phyloP scores from a whole-genome alignment of 1,140 invertebrate genomes.

The Magallana angulata region DNA sequence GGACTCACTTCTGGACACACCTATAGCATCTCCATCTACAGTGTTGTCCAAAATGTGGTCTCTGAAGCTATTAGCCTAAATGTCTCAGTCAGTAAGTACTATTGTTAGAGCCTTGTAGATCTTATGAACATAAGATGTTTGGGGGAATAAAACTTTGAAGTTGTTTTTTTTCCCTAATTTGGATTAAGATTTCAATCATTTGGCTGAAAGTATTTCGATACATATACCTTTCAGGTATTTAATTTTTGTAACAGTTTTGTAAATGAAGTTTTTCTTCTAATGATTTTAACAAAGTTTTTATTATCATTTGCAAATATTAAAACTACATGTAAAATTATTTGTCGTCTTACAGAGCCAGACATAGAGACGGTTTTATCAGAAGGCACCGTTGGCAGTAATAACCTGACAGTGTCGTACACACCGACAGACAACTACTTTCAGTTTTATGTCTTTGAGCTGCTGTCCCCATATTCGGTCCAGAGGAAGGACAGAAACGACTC shows the following conservation, averaged over 20 bases:
- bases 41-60: slow-evolving; percentile 47
- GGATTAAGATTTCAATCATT: no score
- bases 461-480: slow-evolving; percentile 30
- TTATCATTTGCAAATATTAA: no score
- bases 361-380: slow-evolving; percentile 41
- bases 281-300: no score
- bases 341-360: slow-evolving; percentile 67
- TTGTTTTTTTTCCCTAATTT: no score
- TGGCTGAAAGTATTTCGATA: no score
- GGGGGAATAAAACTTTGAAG: no score
- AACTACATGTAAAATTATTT: no score
- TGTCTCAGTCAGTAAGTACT: slow-evolving; percentile 64
- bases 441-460: slow-evolving; percentile 64
- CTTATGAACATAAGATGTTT: no score
- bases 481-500: slow-evolving; percentile 58
- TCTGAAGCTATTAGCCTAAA: slow-evolving; percentile 49
- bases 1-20: slow-evolving; percentile 59
- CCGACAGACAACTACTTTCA: slow-evolving; percentile 63
- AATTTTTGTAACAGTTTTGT: no score
- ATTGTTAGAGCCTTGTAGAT: no score
- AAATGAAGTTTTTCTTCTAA: no score
- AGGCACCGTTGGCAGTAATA: slow-evolving; percentile 54
- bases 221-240: no score
- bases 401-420: slow-evolving; percentile 63
- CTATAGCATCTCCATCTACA: slow-evolving; percentile 59